These are phyloP conservation scores for Panurus biarmicus DNA, from an alignment of 2,113 vertebrate genomes.

Conservation along the genomic window DNA sequence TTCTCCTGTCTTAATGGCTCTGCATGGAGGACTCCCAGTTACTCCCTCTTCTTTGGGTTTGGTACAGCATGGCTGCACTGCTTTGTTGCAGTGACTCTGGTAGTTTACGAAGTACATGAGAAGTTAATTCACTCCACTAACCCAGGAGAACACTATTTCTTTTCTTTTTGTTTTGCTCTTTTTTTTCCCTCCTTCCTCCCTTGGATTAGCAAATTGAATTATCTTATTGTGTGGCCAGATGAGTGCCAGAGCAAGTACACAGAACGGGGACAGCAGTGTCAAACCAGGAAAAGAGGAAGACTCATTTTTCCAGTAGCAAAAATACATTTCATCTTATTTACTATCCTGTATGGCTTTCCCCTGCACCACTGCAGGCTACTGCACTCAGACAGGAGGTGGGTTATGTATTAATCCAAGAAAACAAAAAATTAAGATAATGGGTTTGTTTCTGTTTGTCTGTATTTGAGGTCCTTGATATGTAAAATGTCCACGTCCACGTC, in stretches of 20 bases:
- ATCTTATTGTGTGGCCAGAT: background rate
- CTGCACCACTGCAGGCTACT: background rate
- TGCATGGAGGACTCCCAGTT: background rate
- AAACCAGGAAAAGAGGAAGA: background rate
- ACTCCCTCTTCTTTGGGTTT: background rate
- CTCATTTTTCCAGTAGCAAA: background rate
- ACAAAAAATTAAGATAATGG: background rate
- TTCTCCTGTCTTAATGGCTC: background rate
- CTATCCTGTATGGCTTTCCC: background rate
- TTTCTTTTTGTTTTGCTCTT: background rate
- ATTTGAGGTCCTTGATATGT: background rate
- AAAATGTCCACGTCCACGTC: background rate
- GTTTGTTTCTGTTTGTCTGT: background rate
- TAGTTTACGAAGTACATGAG: background rate
- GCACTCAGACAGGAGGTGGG: background rate
- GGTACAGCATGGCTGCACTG: background rate
- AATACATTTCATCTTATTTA: background rate
- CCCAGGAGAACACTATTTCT: background rate
- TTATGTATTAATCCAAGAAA: background rate
- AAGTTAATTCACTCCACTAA: background rate
- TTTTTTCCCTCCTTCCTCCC: background rate
- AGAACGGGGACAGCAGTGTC: background rate
- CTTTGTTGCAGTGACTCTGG: background rate
- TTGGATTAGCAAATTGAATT: background rate
- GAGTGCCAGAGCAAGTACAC: background rate